These are phyloP conservation scores for Alsophila aescularia DNA, from an alignment of 2,888 invertebrate genomes.

Conservation along the genomic window DNA sequence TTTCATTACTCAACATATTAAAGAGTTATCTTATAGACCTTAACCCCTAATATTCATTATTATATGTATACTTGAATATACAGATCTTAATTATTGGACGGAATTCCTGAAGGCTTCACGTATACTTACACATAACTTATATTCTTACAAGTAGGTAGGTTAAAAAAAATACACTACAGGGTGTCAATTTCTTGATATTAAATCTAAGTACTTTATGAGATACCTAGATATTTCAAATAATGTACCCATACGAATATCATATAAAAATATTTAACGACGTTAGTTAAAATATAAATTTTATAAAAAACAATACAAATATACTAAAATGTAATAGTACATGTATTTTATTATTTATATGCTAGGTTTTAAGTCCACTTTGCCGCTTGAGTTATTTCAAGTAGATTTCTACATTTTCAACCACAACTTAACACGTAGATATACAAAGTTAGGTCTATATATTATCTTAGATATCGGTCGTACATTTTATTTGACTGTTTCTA, in stretches of 20 bases:
- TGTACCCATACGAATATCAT: too few species aligned
- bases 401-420: not conserved
- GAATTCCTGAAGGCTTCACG: conserved; percentile 66
- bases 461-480: too few species aligned
- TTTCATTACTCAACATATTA: not conserved
- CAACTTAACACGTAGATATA: too few species aligned
- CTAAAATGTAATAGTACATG: not conserved
- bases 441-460: too few species aligned
- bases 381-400: conserved; percentile 39
- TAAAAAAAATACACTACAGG: too few species aligned
- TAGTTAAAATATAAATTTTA: too few species aligned
- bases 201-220: too few species aligned
- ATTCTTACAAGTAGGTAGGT: too few species aligned
- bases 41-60: conserved; percentile 17
- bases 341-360: not conserved
- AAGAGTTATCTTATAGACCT: not conserved
- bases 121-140: conserved; percentile 36
- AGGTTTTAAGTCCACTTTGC: conserved; percentile 49
- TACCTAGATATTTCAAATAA: too few species aligned
- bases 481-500: too few species aligned
- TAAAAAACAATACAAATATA: not conserved
- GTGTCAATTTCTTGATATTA: not conserved
- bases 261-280: too few species aligned
- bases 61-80: conserved; percentile 13
- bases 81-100: conserved; percentile 63